Conservation (phyloP, 1,140 invertebrate species). For the Drosophila malerkotliana region DNA sequence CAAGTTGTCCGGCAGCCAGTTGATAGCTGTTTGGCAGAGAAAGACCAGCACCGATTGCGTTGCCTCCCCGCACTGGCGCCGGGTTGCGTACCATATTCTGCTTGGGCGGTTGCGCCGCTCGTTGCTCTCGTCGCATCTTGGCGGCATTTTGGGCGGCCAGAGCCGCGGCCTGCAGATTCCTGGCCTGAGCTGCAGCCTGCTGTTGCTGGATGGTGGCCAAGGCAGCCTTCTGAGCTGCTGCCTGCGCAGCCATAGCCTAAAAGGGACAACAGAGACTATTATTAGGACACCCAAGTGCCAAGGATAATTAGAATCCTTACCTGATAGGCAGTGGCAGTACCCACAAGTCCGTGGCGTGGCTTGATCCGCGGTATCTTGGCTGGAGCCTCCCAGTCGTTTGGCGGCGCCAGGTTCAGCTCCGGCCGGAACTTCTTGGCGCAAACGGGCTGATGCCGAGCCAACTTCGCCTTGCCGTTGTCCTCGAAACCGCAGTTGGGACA, state of each 20-base stretch:
- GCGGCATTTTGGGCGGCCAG: slow-evolving; percentile 79
- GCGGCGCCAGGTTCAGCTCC: slow-evolving; percentile 92
- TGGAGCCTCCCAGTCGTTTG: slow-evolving; percentile 95
- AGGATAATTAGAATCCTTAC: slow-evolving; percentile 22
- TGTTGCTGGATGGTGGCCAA: slow-evolving; percentile 80
- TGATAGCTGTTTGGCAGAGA: slow-evolving; percentile 81
- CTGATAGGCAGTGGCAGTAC: slow-evolving; percentile 83
- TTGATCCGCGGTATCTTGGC: slow-evolving; percentile 91
- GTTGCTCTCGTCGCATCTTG: slow-evolving; percentile 63
- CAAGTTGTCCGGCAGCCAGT: slow-evolving; percentile 74
- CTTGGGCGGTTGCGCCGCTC: slow-evolving; percentile 64
- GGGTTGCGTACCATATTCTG: slow-evolving; percentile 62
- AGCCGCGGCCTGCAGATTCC: slow-evolving; percentile 78
- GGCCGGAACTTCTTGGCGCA: slow-evolving; percentile 96
- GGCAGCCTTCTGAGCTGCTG: slow-evolving; percentile 81
- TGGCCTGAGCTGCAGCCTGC: slow-evolving; percentile 70
- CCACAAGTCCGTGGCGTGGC: slow-evolving; percentile 80
- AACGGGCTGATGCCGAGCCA: slow-evolving; percentile 93
- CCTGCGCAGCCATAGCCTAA: slow-evolving; percentile 83
- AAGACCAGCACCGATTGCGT: slow-evolving; percentile 49
- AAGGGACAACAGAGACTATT: not conserved
- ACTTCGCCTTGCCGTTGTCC: slow-evolving; percentile 96
- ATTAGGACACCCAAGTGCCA: not conserved
- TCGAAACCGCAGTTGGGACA: slow-evolving; percentile 97
- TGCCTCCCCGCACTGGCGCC: slow-evolving; percentile 58